A percentile compares a stretch with the other conserved stretches of the same genome.
Conservation (phyloP, 2,797 vertebrate genomes). For the Echiichthys vipera region DNA sequence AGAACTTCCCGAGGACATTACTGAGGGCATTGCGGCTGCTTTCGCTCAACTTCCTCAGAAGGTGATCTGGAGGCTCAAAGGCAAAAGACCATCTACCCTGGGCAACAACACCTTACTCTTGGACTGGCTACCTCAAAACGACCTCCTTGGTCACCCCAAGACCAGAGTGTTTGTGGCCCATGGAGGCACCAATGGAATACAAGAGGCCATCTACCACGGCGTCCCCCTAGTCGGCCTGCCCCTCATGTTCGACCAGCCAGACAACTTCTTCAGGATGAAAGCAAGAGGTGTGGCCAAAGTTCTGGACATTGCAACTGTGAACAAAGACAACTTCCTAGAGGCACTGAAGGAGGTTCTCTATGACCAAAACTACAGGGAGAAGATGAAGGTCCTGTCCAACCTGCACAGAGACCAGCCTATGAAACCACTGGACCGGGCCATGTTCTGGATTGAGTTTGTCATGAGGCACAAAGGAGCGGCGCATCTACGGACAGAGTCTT, state of each 20-base stretch:
- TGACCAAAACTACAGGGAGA: slow-evolving; percentile 66
- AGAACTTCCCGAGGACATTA: slow-evolving; percentile 63
- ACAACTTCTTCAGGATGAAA: slow-evolving; percentile 74
- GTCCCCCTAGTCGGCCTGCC: slow-evolving; percentile 74
- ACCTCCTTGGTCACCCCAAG: slow-evolving; percentile 75
- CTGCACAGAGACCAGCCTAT: slow-evolving; percentile 74
- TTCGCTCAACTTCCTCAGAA: slow-evolving; percentile 78
- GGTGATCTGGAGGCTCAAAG: slow-evolving; percentile 73
- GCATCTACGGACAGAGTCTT: slow-evolving; percentile 71
- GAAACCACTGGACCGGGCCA: slow-evolving; percentile 69
- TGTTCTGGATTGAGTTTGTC: slow-evolving; percentile 80
- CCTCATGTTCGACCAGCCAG: slow-evolving; percentile 73
- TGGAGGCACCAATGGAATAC: slow-evolving; percentile 76
- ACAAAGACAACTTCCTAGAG: slow-evolving; percentile 66
- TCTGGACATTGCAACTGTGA: slow-evolving; percentile 62
- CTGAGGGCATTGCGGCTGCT: slow-evolving; percentile 69
- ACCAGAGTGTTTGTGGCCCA: slow-evolving; percentile 74
- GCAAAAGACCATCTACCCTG: slow-evolving; percentile 63
- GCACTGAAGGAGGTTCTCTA: slow-evolving; percentile 69
- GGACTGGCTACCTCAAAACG: slow-evolving; percentile 78
- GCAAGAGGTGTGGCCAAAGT: slow-evolving; percentile 72
- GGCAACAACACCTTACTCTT: slow-evolving; percentile 76
- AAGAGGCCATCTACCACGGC: slow-evolving; percentile 76
- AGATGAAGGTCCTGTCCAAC: slow-evolving; percentile 71
- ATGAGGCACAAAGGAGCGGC: slow-evolving; percentile 76